phyloP scores from a whole-genome alignment of 2,797 vertebrate genomes.

The Parambassis ranga region DNA sequence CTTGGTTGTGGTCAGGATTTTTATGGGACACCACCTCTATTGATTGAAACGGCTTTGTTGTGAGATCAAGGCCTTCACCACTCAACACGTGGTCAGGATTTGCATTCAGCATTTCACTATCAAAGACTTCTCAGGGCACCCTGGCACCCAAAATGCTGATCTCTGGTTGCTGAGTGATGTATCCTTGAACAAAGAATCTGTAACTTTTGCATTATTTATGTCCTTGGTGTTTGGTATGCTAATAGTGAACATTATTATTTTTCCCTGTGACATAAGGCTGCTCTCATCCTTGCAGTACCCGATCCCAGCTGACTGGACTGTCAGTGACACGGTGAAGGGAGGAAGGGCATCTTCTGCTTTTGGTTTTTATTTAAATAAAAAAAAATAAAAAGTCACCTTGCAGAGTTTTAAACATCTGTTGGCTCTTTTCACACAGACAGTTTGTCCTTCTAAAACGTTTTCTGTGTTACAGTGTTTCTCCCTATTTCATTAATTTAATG shows the following conservation, averaged over 20 bases:
- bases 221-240: conserved; percentile 59
- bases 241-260: conserved; percentile 45
- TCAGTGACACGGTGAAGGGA: background rate
- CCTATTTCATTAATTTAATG: background rate
- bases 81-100: conserved; percentile 61
- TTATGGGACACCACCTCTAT: conserved; percentile 35
- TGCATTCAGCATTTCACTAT: conserved; percentile 61
- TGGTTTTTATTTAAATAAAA: conserved; percentile 1
- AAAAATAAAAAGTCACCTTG: conserved; percentile 22
- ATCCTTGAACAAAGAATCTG: conserved; percentile 61
- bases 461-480: background rate
- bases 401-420: background rate
- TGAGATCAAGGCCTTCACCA: conserved; percentile 57
- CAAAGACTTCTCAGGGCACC: conserved; percentile 48
- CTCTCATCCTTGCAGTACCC: conserved; percentile 6
- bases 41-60: conserved; percentile 56
- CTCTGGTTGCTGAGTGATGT: conserved; percentile 56
- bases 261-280: conserved; percentile 40
- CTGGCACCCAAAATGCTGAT: conserved; percentile 69
- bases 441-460: conserved; percentile 4
- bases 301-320: conserved; percentile 26
- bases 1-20: conserved; percentile 18
- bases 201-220: conserved; percentile 71
- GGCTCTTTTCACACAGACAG: background rate
- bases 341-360: conserved; percentile 21